These are phyloP conservation scores for Microctenopoma steveboyesi DNA, from an alignment of 2,797 vertebrate genomes.

Conservation along the genomic window DNA sequence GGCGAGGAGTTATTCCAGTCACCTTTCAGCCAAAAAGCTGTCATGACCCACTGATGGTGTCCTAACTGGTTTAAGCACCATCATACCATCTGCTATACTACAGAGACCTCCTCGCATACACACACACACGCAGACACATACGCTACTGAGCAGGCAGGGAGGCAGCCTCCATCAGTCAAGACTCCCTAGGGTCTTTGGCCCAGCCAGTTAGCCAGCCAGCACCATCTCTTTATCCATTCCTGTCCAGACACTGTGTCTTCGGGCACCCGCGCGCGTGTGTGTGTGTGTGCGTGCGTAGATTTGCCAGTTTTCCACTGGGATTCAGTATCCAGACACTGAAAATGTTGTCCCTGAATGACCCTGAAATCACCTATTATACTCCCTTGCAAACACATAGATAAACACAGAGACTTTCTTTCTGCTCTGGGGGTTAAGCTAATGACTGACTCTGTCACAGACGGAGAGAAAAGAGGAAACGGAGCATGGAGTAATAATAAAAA, in stretches of 20 bases:
- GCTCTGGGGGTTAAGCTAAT: conserved; percentile 63
- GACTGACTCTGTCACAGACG: conserved; percentile 54
- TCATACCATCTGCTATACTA: conserved; percentile 63
- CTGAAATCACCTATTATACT: conserved; percentile 45
- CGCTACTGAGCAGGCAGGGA: conserved; percentile 39
- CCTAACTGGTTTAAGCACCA: conserved; percentile 65
- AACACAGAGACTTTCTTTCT: conserved; percentile 17
- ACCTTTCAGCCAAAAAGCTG: conserved; percentile 59
- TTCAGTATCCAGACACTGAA: conserved; percentile 51
- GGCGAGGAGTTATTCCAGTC: conserved; percentile 32
- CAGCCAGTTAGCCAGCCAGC: conserved; percentile 58
- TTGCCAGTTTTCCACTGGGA: conserved; percentile 34
- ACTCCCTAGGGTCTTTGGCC: conserved; percentile 66
- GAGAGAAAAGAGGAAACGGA: conserved; percentile 55
- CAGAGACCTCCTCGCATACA: conserved; percentile 18
- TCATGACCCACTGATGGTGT: conserved; percentile 51
- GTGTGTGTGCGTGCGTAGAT: conserved; percentile 35
- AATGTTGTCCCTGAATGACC: conserved; percentile 63
- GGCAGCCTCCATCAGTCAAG: conserved; percentile 72
- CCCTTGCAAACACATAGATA: conserved; percentile 4
- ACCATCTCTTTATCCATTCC: conserved; percentile 60
- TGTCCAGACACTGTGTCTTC: conserved; percentile 54
- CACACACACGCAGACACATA: conserved; percentile 18
- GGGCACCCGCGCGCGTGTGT: conserved; percentile 36
- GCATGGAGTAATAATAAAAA: conserved; percentile 45